Percentiles rank a stretch among this genome's conserved stretches.
These are phyloP conservation scores for Meloe dianella DNA, from an alignment of 2,888 invertebrate genomes.

Conservation along the genomic window DNA sequence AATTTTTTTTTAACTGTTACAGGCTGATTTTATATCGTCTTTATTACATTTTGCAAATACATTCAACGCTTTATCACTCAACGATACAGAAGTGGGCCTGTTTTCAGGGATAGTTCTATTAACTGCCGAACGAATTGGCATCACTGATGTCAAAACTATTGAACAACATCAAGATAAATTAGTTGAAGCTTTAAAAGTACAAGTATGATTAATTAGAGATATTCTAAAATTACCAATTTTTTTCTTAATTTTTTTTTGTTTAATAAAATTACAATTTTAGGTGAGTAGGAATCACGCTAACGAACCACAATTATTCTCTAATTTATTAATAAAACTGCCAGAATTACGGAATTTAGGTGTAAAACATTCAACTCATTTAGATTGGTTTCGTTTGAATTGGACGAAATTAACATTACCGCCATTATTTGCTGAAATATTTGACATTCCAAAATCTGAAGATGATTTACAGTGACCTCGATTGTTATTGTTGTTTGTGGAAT, in stretches of 20 bases:
- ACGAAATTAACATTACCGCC: conserved; percentile 84
- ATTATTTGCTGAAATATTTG: conserved; percentile 95
- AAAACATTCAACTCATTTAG: conserved; percentile 82
- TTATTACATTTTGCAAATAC: conserved; percentile 81
- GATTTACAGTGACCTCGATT: conserved; percentile 61
- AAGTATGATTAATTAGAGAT: conserved; percentile 60
- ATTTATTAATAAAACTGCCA: conserved; percentile 68
- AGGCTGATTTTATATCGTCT: conserved; percentile 84
- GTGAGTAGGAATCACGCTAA: conserved; percentile 67
- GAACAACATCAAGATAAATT: conserved; percentile 81
- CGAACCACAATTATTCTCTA: conserved; percentile 66
- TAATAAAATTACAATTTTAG: conserved; percentile 53
- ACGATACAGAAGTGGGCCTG: conserved; percentile 89
- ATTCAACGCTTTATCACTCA: conserved; percentile 76
- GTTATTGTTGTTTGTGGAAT: background rate
- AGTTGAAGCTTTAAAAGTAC: conserved; percentile 85
- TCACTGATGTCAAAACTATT: conserved; percentile 80
- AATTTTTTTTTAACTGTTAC: too few relatives aligned
- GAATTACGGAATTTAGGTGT: conserved; percentile 82
- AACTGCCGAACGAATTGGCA: conserved; percentile 78
- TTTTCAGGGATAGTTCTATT: conserved; percentile 86
- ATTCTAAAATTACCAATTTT: background rate
- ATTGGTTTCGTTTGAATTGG: conserved; percentile 93
- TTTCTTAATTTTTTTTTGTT: conserved; percentile 5
- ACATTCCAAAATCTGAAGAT: conserved; percentile 87